These are phyloP conservation scores for Cariama cristata DNA, from an alignment of 2,113 vertebrate species.

Conservation along the genomic window DNA sequence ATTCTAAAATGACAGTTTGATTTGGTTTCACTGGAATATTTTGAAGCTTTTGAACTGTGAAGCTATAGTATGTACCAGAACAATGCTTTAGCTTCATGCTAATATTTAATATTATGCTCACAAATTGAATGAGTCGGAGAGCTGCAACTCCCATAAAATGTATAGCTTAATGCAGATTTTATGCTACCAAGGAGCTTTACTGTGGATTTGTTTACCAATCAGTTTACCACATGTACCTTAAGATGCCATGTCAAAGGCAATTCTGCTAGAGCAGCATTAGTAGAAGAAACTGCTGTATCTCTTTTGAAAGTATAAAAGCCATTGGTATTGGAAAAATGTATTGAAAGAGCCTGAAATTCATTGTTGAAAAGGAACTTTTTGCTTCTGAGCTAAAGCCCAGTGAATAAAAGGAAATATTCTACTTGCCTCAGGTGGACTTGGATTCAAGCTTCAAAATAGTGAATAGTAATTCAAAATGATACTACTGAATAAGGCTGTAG, in stretches of 20 bases:
- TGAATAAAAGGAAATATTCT: background rate
- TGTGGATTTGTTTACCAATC: background rate
- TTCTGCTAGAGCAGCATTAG: background rate
- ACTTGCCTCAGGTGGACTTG: background rate
- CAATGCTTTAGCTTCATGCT: background rate
- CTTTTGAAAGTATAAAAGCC: background rate
- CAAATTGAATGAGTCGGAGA: conserved; percentile 20
- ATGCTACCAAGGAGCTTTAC: background rate
- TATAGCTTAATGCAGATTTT: background rate
- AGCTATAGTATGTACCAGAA: background rate
- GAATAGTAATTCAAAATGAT: background rate
- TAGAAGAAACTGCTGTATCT: background rate
- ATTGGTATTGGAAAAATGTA: background rate
- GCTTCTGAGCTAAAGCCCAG: background rate
- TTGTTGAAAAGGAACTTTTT: background rate
- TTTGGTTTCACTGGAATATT: conserved; percentile 30
- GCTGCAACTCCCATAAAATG: background rate
- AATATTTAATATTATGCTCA: background rate
- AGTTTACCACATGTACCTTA: background rate
- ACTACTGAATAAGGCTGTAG: background rate
- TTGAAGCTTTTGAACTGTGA: background rate
- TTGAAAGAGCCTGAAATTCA: background rate
- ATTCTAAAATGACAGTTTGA: conserved; percentile 13
- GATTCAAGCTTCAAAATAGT: background rate
- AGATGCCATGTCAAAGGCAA: background rate